Percentiles rank a stretch among this genome's conserved stretches.
Conservation (phyloP, 2,797 vertebrate species). For the Poecile montanus region DNA sequence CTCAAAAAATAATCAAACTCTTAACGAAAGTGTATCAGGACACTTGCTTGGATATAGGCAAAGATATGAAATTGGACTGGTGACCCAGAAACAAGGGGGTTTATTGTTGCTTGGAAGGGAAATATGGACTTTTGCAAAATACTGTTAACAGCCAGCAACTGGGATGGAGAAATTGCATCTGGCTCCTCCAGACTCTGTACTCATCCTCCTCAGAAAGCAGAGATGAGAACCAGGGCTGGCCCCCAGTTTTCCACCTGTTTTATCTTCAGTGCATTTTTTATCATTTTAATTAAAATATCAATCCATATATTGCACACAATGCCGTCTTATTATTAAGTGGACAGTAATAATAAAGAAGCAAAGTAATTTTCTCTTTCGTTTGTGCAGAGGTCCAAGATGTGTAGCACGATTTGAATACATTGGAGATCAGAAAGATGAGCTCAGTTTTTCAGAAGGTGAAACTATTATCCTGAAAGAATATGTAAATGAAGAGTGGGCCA, state of each 20-base stretch:
- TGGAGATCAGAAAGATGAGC: conserved; percentile 87
- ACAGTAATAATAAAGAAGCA: not conserved
- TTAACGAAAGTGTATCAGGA: not conserved
- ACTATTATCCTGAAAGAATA: conserved; percentile 87
- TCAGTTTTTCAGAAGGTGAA: conserved; percentile 92
- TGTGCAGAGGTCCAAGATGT: conserved; percentile 85
- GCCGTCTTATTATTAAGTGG: not conserved
- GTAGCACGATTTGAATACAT: conserved; percentile 92
- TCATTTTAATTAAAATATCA: not conserved
- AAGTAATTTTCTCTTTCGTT: conserved; percentile 14
- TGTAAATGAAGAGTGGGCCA: conserved; percentile 90
- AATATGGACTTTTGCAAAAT: not conserved
- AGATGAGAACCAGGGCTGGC: not conserved
- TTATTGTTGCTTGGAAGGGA: not conserved
- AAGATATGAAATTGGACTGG: not conserved
- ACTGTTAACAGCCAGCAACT: not conserved
- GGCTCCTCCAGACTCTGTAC: not conserved
- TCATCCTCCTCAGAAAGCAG: not conserved
- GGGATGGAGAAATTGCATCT: not conserved
- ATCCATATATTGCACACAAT: not conserved
- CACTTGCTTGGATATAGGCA: not conserved
- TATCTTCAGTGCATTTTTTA: not conserved
- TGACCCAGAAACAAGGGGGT: not conserved
- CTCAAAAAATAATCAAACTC: not conserved
- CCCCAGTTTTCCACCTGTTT: not conserved